Conservation (phyloP, 1,140 invertebrate genomes). For the Drosophila equinoxialis region DNA sequence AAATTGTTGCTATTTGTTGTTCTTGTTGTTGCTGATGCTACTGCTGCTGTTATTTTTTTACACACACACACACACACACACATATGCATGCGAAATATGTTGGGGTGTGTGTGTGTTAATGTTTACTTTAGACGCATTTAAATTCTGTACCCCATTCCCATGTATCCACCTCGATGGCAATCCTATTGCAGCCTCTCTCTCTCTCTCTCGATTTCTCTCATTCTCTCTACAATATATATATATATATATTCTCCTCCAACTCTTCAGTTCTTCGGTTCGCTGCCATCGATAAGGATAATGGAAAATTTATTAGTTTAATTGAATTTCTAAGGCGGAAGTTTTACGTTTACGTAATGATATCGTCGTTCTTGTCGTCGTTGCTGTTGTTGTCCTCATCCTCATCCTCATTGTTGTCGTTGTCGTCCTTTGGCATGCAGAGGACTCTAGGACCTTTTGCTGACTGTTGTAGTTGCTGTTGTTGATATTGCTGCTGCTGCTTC, state of each 20-base stretch:
- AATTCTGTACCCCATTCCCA: slow-evolving; percentile 45
- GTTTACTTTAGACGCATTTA: slow-evolving; percentile 75
- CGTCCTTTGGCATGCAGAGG: slow-evolving; percentile 47
- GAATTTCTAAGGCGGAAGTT: slow-evolving; percentile 82
- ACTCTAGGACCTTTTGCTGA: slow-evolving; percentile 25
- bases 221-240: slow-evolving; percentile 16
- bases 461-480: slow-evolving; percentile 16
- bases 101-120: slow-evolving; percentile 48
- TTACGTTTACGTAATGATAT: slow-evolving; percentile 81
- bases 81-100: slow-evolving; percentile 17
- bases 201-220: slow-evolving; percentile 13
- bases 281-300: slow-evolving; percentile 82
- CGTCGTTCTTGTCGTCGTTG: slow-evolving; percentile 28
- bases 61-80: slow-evolving; percentile 54
- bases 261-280: slow-evolving; percentile 42
- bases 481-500: slow-evolving; percentile 32
- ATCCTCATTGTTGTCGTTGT: slow-evolving; percentile 41
- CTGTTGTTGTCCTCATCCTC: slow-evolving; percentile 41
- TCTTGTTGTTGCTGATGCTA: slow-evolving; percentile 64
- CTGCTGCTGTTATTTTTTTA: slow-evolving; percentile 62
- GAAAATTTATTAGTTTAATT: slow-evolving; percentile 83
- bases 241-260: slow-evolving; percentile 16
- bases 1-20: slow-evolving; percentile 78
- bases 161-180: slow-evolving; percentile 5
- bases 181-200: slow-evolving; percentile 3